Evolutionary conservation across 2,888 invertebrate genomes (phyloP).

Genomic region (Copidosoma aretas): DNA sequence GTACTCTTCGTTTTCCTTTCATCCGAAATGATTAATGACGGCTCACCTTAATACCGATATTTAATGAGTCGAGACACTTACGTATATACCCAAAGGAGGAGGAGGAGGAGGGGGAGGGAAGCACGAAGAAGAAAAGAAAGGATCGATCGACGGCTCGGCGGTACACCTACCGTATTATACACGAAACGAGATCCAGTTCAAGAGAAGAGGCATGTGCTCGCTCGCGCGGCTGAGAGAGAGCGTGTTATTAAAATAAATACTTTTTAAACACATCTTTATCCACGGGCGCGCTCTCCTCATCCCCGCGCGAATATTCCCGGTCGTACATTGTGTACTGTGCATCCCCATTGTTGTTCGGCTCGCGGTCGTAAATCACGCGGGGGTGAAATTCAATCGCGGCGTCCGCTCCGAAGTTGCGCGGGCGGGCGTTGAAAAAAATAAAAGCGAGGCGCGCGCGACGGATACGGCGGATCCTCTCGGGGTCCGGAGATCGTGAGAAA

Average conservation of each 20-base stretch:
- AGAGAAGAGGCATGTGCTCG: background rate
- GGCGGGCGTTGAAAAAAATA: too few relatives aligned
- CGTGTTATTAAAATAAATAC: slow-evolving; percentile 27
- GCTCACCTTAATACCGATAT: slow-evolving; percentile 1
- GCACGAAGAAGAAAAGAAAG: background rate
- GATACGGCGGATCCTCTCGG: too few relatives aligned
- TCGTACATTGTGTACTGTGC: too few relatives aligned
- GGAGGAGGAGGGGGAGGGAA: too few relatives aligned
- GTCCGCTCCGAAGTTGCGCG: too few relatives aligned
- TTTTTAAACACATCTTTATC: slow-evolving; percentile 14
- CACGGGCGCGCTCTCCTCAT: background rate
- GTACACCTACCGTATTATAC: background rate
- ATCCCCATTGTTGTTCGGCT: too few relatives aligned
- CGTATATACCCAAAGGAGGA: too few relatives aligned
- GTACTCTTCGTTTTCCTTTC: background rate
- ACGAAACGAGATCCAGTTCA: slow-evolving; percentile 6
- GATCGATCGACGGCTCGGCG: background rate
- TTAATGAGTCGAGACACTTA: slow-evolving; percentile 3
- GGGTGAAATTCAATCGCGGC: too few relatives aligned
- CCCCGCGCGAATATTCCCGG: background rate
- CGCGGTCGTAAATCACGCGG: too few relatives aligned
- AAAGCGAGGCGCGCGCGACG: too few relatives aligned
- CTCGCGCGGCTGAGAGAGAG: too few relatives aligned
- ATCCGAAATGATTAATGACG: slow-evolving; percentile 19
- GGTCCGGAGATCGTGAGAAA: too few relatives aligned